phyloP scores from a whole-genome alignment of 2,888 invertebrate genomes.

The Molanna angustata region DNA sequence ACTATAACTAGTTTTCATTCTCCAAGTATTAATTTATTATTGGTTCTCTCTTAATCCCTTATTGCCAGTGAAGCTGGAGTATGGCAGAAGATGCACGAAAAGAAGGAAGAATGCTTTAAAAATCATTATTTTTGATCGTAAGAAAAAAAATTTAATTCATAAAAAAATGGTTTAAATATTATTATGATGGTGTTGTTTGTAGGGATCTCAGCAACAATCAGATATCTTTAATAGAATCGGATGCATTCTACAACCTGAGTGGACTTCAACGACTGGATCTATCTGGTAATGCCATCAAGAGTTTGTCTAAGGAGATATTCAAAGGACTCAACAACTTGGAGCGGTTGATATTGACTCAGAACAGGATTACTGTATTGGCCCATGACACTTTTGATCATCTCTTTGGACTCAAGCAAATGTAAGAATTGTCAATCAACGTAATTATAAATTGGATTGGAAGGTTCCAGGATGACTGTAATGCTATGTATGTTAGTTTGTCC shows the following conservation, averaged over 20 bases:
- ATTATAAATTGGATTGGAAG: slow-evolving; percentile 20
- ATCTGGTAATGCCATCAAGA: slow-evolving; percentile 67
- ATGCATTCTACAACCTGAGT: slow-evolving; percentile 72
- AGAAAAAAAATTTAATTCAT: too few species aligned
- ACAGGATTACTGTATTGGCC: slow-evolving; percentile 67
- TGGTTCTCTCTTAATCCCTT: too few species aligned
- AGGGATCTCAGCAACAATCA: slow-evolving; percentile 81
- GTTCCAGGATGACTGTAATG: too few species aligned
- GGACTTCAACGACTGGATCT: slow-evolving; percentile 68
- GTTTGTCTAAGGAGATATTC: slow-evolving; percentile 68
- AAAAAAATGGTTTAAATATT: too few species aligned
- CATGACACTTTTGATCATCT: slow-evolving; percentile 70
- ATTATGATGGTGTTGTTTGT: slow-evolving; percentile 37
- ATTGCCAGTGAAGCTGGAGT: too few species aligned
- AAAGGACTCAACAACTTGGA: slow-evolving; percentile 66
- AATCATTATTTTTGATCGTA: too few species aligned
- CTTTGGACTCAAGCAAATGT: slow-evolving; percentile 70
- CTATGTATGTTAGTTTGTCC: too few species aligned
- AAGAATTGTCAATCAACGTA: slow-evolving; percentile 49
- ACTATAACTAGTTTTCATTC: too few species aligned
- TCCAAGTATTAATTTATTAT: too few species aligned
- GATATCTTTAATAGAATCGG: slow-evolving; percentile 67
- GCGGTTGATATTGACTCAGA: slow-evolving; percentile 67
- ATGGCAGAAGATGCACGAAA: too few species aligned
- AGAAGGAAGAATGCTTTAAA: too few species aligned